Evolutionary conservation across 2,113 vertebrate genomes (phyloP).

Genomic region (Sinocyclocheilus maitianheensis): DNA sequence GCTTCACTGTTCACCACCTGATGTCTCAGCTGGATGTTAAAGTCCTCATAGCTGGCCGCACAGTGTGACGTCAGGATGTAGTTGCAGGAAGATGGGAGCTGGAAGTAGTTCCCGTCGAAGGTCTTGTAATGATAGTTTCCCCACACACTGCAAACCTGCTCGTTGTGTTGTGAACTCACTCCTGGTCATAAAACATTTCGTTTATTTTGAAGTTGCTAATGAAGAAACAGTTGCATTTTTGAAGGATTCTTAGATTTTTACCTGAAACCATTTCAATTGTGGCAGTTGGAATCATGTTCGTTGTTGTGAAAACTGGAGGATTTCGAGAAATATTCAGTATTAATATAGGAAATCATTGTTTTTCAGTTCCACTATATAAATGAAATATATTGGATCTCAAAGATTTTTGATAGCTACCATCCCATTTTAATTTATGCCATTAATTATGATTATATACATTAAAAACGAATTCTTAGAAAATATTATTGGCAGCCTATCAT

Average conservation of each 20-base stretch:
- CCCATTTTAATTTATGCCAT: neutral
- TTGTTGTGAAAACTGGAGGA: constrained; percentile 30
- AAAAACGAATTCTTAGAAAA: neutral
- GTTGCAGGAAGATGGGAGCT: constrained; percentile 80
- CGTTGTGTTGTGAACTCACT: constrained; percentile 68
- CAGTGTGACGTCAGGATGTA: constrained; percentile 83
- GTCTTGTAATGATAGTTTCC: constrained; percentile 79
- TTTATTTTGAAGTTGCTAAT: neutral
- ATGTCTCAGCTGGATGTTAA: constrained; percentile 82
- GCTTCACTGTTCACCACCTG: constrained; percentile 39
- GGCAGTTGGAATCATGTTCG: constrained; percentile 29
- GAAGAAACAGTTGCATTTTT: neutral
- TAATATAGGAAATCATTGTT: neutral
- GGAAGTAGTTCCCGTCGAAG: too few species aligned
- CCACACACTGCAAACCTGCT: constrained; percentile 89
- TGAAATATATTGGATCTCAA: neutral
- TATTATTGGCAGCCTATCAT: neutral
- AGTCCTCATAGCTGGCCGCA: constrained; percentile 71
- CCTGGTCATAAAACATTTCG: constrained; percentile 31
- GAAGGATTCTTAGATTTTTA: constrained; percentile 8
- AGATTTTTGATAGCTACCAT: neutral
- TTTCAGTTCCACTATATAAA: neutral
- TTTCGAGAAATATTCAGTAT: neutral
- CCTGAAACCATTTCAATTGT: constrained; percentile 47
- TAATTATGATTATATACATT: neutral